Evolutionary conservation across 2,113 vertebrate genomes (phyloP).

Genomic region (Oplegnathus fasciatus): DNA sequence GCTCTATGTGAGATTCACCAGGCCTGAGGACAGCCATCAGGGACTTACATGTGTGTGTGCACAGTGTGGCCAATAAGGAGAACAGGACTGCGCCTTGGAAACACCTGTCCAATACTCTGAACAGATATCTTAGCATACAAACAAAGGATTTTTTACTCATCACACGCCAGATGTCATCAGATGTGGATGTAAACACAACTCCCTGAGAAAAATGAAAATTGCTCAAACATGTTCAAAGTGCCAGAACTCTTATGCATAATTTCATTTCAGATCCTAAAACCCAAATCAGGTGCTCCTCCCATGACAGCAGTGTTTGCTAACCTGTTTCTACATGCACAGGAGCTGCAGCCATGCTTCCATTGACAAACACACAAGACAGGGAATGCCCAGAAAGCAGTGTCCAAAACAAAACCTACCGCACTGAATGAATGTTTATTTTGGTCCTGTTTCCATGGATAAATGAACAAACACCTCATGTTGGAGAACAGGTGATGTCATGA

Average conservation of each 20-base stretch:
- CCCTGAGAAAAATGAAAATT: conserved; percentile 33
- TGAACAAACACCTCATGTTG: conserved; percentile 14
- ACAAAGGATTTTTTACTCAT: conserved; percentile 55
- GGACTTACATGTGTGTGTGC: conserved; percentile 63
- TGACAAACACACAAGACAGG: conserved; percentile 18
- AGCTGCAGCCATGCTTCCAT: conserved; percentile 24
- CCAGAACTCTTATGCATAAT: conserved; percentile 51
- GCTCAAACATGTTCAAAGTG: conserved; percentile 52
- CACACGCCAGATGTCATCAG: conserved; percentile 60
- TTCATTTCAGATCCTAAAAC: conserved; percentile 50
- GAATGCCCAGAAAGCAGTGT: conserved; percentile 21
- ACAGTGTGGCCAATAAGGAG: conserved; percentile 61
- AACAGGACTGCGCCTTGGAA: conserved; percentile 27
- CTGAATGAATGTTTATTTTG: conserved; percentile 23
- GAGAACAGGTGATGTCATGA: conserved; percentile 31
- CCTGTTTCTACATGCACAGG: conserved; percentile 49
- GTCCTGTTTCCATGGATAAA: conserved; percentile 36
- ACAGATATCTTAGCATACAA: conserved; percentile 60
- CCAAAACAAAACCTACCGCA: conserved; percentile 37
- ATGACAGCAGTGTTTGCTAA: conserved; percentile 23
- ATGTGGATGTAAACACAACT: conserved; percentile 64
- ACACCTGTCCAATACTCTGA: conserved; percentile 67
- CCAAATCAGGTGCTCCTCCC: conserved; percentile 26
- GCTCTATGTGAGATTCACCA: conserved; percentile 68
- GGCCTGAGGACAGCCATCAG: conserved; percentile 68